Evolutionary conservation across 2,113 vertebrate species (phyloP).

Genomic region (Pardalotus punctatus): DNA sequence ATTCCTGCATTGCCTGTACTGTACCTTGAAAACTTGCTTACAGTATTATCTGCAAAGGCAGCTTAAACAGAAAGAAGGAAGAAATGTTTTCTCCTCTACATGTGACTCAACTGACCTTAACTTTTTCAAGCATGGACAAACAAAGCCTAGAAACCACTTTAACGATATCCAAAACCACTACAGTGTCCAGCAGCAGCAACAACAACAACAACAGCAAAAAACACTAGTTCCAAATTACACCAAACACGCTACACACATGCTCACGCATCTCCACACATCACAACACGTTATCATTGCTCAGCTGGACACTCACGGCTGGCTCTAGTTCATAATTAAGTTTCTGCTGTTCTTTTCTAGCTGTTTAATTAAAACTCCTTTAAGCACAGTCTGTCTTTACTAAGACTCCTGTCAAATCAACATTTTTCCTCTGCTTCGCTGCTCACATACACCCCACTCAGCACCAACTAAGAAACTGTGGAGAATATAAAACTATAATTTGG

Average conservation of each 20-base stretch:
- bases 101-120: slow-evolving; percentile 1
- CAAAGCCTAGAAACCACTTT: slow-evolving; percentile 29
- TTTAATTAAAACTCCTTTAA: slow-evolving; percentile 52
- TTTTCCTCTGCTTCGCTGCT: background rate
- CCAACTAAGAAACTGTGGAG: background rate
- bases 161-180: slow-evolving; percentile 11
- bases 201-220: background rate
- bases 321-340: background rate
- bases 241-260: background rate
- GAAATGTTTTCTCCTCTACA: background rate
- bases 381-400: background rate
- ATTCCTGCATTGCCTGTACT: background rate
- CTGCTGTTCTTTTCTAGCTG: slow-evolving; percentile 30
- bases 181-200: background rate
- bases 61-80: background rate
- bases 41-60: background rate
- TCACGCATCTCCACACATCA: background rate
- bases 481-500: background rate
- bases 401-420: background rate
- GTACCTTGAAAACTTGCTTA: background rate
- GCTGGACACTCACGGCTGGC: background rate
- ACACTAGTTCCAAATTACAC: background rate
- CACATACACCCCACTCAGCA: background rate
- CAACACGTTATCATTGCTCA: background rate
- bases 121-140: slow-evolving; percentile 33